Evolutionary conservation across 2,113 vertebrate genomes (phyloP).

Genomic region (Strigops habroptila): DNA sequence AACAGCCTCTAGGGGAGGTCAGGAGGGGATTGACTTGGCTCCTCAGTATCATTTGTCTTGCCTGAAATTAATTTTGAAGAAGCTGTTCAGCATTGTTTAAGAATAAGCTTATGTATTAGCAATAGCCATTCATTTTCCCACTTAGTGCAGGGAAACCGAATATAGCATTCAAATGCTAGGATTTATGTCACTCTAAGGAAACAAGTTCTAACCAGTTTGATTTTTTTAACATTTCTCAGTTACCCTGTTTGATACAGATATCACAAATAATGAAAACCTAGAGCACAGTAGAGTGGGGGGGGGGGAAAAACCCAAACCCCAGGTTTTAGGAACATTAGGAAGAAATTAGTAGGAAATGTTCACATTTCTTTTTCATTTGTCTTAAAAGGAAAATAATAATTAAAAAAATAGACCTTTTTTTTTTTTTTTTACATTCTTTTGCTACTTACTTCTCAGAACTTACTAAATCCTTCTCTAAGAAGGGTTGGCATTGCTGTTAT

Average conservation of each 20-base stretch:
- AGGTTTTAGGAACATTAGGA: neutral
- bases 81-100: neutral
- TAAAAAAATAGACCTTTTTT: no score
- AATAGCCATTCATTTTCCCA: neutral
- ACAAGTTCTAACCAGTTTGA: neutral
- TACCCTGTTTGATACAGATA: neutral
- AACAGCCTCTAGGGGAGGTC: conserved; percentile 43
- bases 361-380: neutral
- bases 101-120: neutral
- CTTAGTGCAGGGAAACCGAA: neutral
- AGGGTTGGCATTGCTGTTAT: neutral
- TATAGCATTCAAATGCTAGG: neutral
- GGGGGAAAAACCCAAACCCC: neutral
- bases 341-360: neutral
- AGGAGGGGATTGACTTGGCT: neutral
- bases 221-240: neutral
- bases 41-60: conserved; percentile 31
- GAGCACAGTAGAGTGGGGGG: neutral
- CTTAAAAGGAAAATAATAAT: neutral
- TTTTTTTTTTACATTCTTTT: neutral
- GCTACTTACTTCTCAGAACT: neutral
- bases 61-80: conserved; percentile 52
- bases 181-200: conserved; percentile 38
- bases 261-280: neutral
- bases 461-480: neutral